Base-by-base conservation (phyloP, 30 jellyfish, hydroid and myxozoan species). In the Sanderia malayensis region DNA sequence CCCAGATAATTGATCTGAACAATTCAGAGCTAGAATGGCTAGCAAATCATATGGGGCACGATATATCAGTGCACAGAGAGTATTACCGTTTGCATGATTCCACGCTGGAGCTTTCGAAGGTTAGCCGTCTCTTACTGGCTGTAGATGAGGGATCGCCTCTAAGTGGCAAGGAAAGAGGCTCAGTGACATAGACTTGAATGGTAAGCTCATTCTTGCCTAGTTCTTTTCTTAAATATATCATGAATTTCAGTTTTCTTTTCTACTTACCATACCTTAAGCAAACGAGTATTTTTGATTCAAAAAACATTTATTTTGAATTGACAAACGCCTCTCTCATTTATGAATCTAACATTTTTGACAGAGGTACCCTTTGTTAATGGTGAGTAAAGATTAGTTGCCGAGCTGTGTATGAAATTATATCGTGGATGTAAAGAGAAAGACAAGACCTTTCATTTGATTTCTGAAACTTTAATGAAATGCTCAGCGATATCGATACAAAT, bases 61-160 rank as follows among this genome's bases (percentile, higher is more conserved):
- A 37, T 37, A 37, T 37, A 4, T 37, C 52, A 4, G 52, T 37
- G 10, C 52, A 37, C 52, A 37, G 52, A 37, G 52, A 37, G 52
- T 37, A 37, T 13, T 37, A 37, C 52, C 52, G 52, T 79, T 33
- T 26, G 69, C 68, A 49, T 18, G 87, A 75, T 13, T 75, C 87
- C 4, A 75, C 87, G 31, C 44, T 75, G 44, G 87, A 75, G 79
- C 87, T 75, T 15, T 33, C 79, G 18, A 75, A 75, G 58, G 87
- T 75, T 15, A 53, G 70, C 67, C 57, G 74, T 20, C 31, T 75
- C 32, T 44, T 75, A 47, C 37, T 75, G 46, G 79, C 87, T 17
- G 70, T 58, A 17, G 87, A 75, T 60, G 87, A 75, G 21, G 87
- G 80, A 27, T 53, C 20, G 87, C 87, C 24, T 8, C 30, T 26